Conservation (phyloP, 2,888 invertebrate species). For the Tenthredo amoena region DNA sequence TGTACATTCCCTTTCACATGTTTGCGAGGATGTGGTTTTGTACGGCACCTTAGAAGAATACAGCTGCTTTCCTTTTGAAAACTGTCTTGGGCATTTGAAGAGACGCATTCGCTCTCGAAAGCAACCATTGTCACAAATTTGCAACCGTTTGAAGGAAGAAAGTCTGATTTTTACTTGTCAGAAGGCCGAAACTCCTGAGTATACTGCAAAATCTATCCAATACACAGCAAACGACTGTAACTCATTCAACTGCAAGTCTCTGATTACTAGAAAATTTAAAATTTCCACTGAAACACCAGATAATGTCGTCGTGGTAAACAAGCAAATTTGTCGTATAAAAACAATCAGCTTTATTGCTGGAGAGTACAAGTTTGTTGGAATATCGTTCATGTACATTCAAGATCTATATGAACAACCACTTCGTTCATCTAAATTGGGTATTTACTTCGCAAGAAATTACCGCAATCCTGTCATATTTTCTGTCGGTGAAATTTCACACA, state of each 20-base stretch:
- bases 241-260: not conserved
- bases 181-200: not conserved
- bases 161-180: not conserved
- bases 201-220: not conserved
- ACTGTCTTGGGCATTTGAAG: not conserved
- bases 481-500: not conserved
- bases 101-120: constrained; percentile 7
- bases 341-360: not conserved
- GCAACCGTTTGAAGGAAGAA: not conserved
- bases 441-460: not conserved
- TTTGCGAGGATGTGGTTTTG: not conserved
- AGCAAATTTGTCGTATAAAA: not conserved
- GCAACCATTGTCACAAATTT: constrained; percentile 8
- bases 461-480: not conserved
- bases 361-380: not conserved
- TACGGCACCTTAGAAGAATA: constrained; percentile 12
- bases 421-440: not conserved
- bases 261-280: not conserved
- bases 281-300: not conserved
- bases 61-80: constrained; percentile 6
- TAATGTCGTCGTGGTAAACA: not conserved
- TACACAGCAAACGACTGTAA: not conserved
- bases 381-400: not conserved
- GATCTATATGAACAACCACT: constrained; percentile 16
- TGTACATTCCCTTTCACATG: not conserved